Evolutionary conservation across 2,113 vertebrate species (phyloP), one percentile per base, ranked within the genome.

Genomic region (Otolemur garnettii): DNA sequence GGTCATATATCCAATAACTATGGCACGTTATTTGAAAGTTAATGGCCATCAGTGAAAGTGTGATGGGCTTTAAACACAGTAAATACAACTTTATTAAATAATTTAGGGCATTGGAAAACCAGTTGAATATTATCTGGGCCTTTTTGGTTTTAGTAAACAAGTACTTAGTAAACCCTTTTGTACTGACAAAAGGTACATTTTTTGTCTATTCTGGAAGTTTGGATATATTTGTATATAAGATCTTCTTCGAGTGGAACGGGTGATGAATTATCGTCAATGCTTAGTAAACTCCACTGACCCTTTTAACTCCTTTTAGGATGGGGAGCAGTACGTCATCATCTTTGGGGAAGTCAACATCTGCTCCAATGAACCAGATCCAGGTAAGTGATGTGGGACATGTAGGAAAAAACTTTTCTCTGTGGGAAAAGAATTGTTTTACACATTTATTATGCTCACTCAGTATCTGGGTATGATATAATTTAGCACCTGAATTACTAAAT

Each of bases 341-440:
- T 33, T 71, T 35, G 55, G 66, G 42, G 4, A 13, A 97, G 5
- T 94, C 98, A 60, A 38, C 87, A 13, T 22, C 55, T 78, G 88
- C 97, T 68, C 92, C 85, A 55, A 69, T 82, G 64, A 98, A 91
- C 42, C 97, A 98, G 89, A 98, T 99, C 94, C 98, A 98, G 96
- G 98, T 98, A 97, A 97, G 97, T 78, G 0, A 78, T n/a, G 7
- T 9, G 12, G 15, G 45, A 59, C 21, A 38, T 5, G 7, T 4
- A 64, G 78, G n/a, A n/a, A 33, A 72, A 60, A 55, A 28, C 26
- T 62, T 14, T 57, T 53, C 1, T 59, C 62, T 66, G 59, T 15
- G n/a, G 35, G 42, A 68, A 72, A 85, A 68, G 21, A 93, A 53
- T 6, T 38, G 28, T 53, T 30, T 71, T 90, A 83, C 0, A 2